Base-by-base conservation (phyloP, 2,797 vertebrate species). In the Muscicapa striata region DNA sequence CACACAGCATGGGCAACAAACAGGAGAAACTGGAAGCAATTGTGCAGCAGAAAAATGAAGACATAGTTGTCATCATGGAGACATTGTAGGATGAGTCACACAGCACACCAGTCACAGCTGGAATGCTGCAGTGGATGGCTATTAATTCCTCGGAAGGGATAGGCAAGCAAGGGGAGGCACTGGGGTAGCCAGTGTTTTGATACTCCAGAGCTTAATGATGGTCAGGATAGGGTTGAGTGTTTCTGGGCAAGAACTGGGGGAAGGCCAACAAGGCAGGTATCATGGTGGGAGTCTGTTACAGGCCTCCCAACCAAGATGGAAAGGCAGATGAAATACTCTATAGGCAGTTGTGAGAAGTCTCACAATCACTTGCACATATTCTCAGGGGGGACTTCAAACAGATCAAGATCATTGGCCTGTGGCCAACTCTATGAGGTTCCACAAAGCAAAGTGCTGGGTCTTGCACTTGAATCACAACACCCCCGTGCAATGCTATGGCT, bases 101-200 rank as follows among this genome's bases (percentile, higher is more conserved):
- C 12, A 34, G 34, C 34, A 34, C 34, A 34, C 34, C 34, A 34
- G 34, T 34, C 34, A 34, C 34, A 52, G 4, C 38, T 32, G 40
- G 51, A 64, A 45, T 13, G 20, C n/a, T 70, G 10, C 45, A 70
- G 14, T 34, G 21, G 24, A 40, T 32, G 26, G 17, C 24, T 77
- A 14, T 26, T 13, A 64, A 77, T 13, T 45, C 79, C 30, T 77
- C 58, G 70, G 45, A 26, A 46, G 24, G 12, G 15, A 52, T 3
- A n/a, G 24, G 24, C 20, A 77, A 51, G 12, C 45, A 58, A 46
- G 27, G 7, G 12, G 26, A 45, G 24, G 20, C 0, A 0, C 20
- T 51, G 21, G 12, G 12, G 10, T 23, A 64, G 23, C 32, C 23
- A 51, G 6, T 14, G 6, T 52, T 77, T 52, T 16, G 5, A 8